Base-by-base conservation (phyloP, 2,888 invertebrate species). In the Isoperla grammatica region DNA sequence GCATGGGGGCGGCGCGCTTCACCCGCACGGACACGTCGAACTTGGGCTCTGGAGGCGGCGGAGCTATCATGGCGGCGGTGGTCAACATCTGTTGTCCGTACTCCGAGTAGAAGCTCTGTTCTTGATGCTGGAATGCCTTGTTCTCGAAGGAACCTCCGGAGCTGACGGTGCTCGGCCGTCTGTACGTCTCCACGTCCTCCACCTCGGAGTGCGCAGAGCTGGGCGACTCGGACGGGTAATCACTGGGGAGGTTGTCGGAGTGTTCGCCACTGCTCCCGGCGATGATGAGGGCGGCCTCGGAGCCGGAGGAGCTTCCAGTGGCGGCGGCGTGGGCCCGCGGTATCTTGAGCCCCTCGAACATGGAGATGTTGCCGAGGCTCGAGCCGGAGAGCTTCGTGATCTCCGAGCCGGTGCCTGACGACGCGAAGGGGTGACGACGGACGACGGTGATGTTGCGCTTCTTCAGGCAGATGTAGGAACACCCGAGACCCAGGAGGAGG, bases 211-310 rank as follows among this genome's bases (percentile, higher is more conserved):
- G 90, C 1, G 72, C 70, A 1, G 74, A 75, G 61, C 76, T 76
- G 6, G 75, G 76, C 2, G 92, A 91, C 75, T 94, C 94, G 56
- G 91, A 91, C 0, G 94, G 94, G 72, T 95, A 95, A 75, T 95
- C 95, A 0, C 93, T 93, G 0, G 93, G 92, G 46, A 94, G 80
- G 0, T 90, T 89, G 70, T 89, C 90, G n/a, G 88, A 87, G n/a
- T 84, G 85, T 23, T 83, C 82, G 63, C 81, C 82, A 0, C 84
- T 78, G n/a, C 81, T 85, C 53, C 86, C 88, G 67, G 86, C 87
- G 65, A 85, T 84, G 48, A 74, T 69, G 22, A 76, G 68, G n/a
- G 73, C 73, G 4, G 73, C 72, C 64, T 76, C 76, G 1, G 75
- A 75, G 42, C 86, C 86, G 5, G 78, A 78, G 3, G 83, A 83